Conservation (phyloP, 1,140 invertebrate species). For the Leptonema lineaticorne region DNA sequence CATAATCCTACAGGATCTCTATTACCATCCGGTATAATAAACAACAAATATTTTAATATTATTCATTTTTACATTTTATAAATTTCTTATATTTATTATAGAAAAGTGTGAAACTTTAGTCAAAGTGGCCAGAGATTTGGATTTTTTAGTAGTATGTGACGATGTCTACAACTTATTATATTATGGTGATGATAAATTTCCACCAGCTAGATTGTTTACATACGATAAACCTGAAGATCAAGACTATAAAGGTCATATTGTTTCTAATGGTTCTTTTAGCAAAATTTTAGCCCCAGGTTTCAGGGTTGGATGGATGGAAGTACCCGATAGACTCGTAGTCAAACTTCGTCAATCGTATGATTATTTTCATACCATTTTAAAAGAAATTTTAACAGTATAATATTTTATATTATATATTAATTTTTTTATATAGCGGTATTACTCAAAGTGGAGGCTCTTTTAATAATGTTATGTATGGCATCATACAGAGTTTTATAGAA, state of each 20-base stretch:
- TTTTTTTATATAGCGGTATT: conserved; percentile 49
- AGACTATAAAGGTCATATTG: conserved; percentile 57
- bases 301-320: conserved; percentile 68
- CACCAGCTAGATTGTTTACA: conserved; percentile 57
- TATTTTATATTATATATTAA: neutral
- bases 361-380: neutral
- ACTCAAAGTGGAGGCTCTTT: conserved; percentile 61
- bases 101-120: conserved; percentile 56
- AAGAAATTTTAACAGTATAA: neutral
- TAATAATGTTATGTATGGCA: conserved; percentile 62
- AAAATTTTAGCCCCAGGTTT: conserved; percentile 68
- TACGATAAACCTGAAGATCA: conserved; percentile 56
- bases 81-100: conserved; percentile 40
- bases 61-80: conserved; percentile 1
- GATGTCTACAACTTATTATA: conserved; percentile 69
- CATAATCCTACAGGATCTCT: conserved; percentile 66
- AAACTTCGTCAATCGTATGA: conserved; percentile 51
- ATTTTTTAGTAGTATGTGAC: conserved; percentile 63
- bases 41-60: conserved; percentile 1
- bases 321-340: conserved; percentile 52
- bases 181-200: conserved; percentile 51
- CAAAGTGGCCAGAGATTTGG: conserved; percentile 57
- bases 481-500: conserved; percentile 59
- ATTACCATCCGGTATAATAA: conserved; percentile 52
- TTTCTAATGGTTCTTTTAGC: conserved; percentile 69